Evolutionary conservation across 2,888 invertebrate species (phyloP).

Genomic region (Eupeodes latifasciatus): DNA sequence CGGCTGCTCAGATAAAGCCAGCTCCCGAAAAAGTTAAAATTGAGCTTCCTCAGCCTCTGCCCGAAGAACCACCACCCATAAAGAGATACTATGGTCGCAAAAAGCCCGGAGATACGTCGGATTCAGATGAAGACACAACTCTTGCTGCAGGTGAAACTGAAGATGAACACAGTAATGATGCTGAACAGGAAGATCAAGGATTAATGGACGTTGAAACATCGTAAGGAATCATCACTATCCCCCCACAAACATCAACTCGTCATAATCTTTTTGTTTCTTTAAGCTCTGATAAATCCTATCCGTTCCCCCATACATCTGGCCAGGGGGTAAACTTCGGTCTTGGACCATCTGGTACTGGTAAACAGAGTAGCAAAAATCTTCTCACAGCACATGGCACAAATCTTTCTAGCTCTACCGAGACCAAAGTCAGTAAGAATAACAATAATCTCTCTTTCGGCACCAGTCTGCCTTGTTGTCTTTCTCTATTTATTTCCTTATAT

Average conservation of each 20-base stretch:
- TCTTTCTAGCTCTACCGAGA: slow-evolving; percentile 86
- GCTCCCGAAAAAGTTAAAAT: slow-evolving; percentile 78
- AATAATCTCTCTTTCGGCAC: slow-evolving; percentile 68
- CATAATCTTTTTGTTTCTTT: slow-evolving; percentile 59
- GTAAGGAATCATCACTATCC: slow-evolving; percentile 78
- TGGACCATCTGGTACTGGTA: slow-evolving; percentile 80
- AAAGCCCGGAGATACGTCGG: slow-evolving; percentile 85
- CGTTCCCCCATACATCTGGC: slow-evolving; percentile 83
- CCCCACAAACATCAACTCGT: background rate
- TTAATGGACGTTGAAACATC: slow-evolving; percentile 82
- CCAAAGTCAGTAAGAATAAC: slow-evolving; percentile 99
- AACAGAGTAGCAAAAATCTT: slow-evolving; percentile 84
- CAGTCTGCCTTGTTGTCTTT: slow-evolving; percentile 73
- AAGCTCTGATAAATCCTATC: slow-evolving; percentile 82
- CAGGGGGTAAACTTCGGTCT: slow-evolving; percentile 80
- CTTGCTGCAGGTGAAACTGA: slow-evolving; percentile 51
- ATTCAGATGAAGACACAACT: slow-evolving; percentile 78
- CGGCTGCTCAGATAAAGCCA: slow-evolving; percentile 31
- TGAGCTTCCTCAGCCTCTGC: slow-evolving; percentile 79
- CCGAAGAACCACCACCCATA: slow-evolving; percentile 81
- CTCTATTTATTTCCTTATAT: slow-evolving; percentile 40
- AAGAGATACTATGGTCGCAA: slow-evolving; percentile 87
- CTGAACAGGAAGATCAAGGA: slow-evolving; percentile 80
- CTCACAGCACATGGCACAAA: slow-evolving; percentile 79
- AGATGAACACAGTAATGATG: slow-evolving; percentile 81